These are phyloP conservation scores for Plectrocnemia conspersa DNA, from an alignment of 1,140 invertebrate genomes.

Conservation along the genomic window DNA sequence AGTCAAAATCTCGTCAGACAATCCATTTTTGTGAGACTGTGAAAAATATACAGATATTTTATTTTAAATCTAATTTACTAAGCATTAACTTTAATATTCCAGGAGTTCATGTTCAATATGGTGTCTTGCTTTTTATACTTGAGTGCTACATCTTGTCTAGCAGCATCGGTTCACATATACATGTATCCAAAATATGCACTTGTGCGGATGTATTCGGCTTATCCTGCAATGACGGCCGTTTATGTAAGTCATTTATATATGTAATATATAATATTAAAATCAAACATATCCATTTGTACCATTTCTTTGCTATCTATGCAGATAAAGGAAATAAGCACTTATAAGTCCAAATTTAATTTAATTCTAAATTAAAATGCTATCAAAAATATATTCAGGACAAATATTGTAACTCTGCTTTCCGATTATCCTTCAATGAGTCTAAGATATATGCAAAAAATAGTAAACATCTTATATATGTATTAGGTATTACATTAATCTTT, in stretches of 20 bases:
- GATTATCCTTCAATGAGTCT: too few relatives aligned
- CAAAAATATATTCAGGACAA: too few relatives aligned
- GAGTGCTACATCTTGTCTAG: slow-evolving; percentile 69
- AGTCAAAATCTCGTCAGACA: slow-evolving; percentile 66
- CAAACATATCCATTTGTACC: too few relatives aligned
- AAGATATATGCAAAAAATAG: too few relatives aligned
- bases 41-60: background rate
- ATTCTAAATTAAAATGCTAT: too few relatives aligned
- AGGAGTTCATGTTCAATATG: slow-evolving; percentile 75
- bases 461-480: too few relatives aligned
- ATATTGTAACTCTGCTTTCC: too few relatives aligned
- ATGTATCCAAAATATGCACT: slow-evolving; percentile 60
- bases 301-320: too few relatives aligned
- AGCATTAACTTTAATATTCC: slow-evolving; percentile 39
- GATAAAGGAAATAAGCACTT: too few relatives aligned
- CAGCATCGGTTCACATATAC: slow-evolving; percentile 68
- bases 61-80: background rate
- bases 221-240: slow-evolving; percentile 76
- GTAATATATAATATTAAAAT: too few relatives aligned
- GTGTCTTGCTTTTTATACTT: slow-evolving; percentile 70
- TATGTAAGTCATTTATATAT: slow-evolving; percentile 61
- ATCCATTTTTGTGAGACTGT: slow-evolving; percentile 70
- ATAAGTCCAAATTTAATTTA: too few relatives aligned
- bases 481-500: too few relatives aligned
- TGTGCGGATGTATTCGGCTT: slow-evolving; percentile 57